Evolutionary conservation across 2,888 invertebrate species (phyloP), one percentile per base, ranked within the genome.

Genomic region (Clusia tigrina): DNA sequence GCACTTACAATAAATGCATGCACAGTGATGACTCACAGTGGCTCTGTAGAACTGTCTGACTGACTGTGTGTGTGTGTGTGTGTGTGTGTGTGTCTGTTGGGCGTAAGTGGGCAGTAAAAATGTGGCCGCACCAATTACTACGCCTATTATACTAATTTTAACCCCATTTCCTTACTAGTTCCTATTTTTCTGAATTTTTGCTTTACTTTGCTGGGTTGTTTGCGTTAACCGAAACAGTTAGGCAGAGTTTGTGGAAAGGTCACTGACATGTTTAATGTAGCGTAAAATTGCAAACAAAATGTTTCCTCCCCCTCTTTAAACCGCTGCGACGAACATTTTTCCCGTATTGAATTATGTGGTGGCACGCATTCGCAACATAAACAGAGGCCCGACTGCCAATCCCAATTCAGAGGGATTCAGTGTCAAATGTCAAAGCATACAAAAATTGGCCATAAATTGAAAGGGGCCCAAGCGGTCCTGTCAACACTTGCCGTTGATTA

Each of bases 241-340:
- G 3, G 22, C 24, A 2, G 26, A 52, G n/a, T 52, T 37, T 15
- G 51, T 51, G 38, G n/a, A 48, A 60, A 66, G 66, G 63, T 71
- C 66, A 67, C 46, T 69, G 69, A 69, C 73, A 66, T 67, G 73
- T 70, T 72, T 63, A 75, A 77, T 76, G 71, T 67, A 66, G 71
- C 72, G 68, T 68, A 67, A 77, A 75, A 75, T 75, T 71, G 74
- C 74, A 69, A 65, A 53, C 67, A 67, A 67, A 75, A 62, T 57
- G 63, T 69, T 66, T 67, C 60, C 63, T 22, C 54, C 54, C 59
- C n/a, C 23, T 20, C n/a, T 53, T 38, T 48, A 56, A 24, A 23
- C 24, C 42, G 1, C 17, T 20, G 48, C 48, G 15, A 48, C 48
- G 22, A 32, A 32, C 5, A 12, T 32, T 32, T 32, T n/a, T n/a